These are phyloP conservation scores for Philopedon plagiatum DNA, from an alignment of 2,888 invertebrate genomes.

Conservation along the genomic window DNA sequence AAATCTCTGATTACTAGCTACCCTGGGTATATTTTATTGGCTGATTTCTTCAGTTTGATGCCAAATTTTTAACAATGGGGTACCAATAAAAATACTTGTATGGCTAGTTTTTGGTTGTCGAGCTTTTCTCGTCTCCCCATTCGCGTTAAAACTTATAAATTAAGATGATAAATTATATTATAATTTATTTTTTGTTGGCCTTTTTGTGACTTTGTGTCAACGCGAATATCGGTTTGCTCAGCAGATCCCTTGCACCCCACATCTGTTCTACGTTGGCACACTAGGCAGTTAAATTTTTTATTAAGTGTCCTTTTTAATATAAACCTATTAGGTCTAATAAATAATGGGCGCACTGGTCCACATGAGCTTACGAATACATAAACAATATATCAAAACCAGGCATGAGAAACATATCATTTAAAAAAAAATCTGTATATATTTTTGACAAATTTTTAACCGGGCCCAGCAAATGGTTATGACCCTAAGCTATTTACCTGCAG, in stretches of 20 bases:
- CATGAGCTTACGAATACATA: too few relatives aligned
- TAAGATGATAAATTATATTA: conserved; percentile 60
- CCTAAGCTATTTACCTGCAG: too few relatives aligned
- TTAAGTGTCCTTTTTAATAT: conserved; percentile 22
- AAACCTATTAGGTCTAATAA: conserved; percentile 14
- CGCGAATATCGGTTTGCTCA: conserved; percentile 40
- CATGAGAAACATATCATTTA: too few relatives aligned
- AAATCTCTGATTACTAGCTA: too few relatives aligned
- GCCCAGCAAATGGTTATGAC: too few relatives aligned
- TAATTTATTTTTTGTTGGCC: conserved; percentile 58
- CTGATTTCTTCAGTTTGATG: too few relatives aligned
- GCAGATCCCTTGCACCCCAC: conserved; percentile 34
- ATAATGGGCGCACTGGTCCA: not conserved
- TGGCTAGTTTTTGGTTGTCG: conserved; percentile 37
- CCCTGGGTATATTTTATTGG: too few relatives aligned
- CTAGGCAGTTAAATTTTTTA: conserved; percentile 35
- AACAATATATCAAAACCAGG: too few relatives aligned
- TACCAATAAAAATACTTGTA: too few relatives aligned
- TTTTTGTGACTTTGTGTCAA: conserved; percentile 38
- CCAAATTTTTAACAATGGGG: too few relatives aligned
- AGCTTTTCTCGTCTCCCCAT: conserved; percentile 57
- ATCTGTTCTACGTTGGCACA: conserved; percentile 27
- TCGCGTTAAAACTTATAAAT: conserved; percentile 60
- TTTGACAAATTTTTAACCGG: too few relatives aligned
- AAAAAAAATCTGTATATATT: too few relatives aligned